Evolutionary conservation across 2,113 vertebrate species (phyloP).

Genomic region (Chamaetylas fuelleborni): DNA sequence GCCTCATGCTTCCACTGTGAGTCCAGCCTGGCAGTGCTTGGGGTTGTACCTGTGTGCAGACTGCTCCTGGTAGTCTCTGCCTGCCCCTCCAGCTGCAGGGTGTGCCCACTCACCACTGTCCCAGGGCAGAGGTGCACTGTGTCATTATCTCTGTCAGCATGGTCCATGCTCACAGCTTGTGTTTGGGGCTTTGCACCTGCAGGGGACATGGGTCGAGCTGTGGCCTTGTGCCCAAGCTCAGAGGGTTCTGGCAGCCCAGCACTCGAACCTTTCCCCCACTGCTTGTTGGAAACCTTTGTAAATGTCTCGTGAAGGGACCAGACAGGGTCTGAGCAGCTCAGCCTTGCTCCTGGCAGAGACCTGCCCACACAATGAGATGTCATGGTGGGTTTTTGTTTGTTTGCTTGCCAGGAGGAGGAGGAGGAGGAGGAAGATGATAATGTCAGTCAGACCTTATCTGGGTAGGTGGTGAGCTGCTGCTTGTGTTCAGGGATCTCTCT

Average conservation of each 20-base stretch:
- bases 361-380: background rate
- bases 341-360: background rate
- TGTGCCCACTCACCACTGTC: background rate
- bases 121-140: background rate
- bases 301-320: background rate
- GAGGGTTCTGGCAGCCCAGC: background rate
- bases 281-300: background rate
- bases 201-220: rapidly evolving
- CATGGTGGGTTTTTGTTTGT: background rate
- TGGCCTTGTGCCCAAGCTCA: background rate
- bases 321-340: background rate
- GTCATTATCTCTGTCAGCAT: background rate
- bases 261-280: background rate
- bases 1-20: background rate
- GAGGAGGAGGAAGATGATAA: conserved; percentile 54
- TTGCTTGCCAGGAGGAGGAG: conserved; percentile 27
- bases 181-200: background rate
- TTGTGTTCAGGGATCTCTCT: background rate
- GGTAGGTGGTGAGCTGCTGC: conserved; percentile 34
- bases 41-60: background rate
- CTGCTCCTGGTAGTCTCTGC: background rate
- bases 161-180: background rate
- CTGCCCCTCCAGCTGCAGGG: background rate
- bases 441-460: background rate
- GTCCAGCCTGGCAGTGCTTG: background rate